Conservation (phyloP, 2,888 invertebrate species). For the Pardosa pseudoannulata region DNA sequence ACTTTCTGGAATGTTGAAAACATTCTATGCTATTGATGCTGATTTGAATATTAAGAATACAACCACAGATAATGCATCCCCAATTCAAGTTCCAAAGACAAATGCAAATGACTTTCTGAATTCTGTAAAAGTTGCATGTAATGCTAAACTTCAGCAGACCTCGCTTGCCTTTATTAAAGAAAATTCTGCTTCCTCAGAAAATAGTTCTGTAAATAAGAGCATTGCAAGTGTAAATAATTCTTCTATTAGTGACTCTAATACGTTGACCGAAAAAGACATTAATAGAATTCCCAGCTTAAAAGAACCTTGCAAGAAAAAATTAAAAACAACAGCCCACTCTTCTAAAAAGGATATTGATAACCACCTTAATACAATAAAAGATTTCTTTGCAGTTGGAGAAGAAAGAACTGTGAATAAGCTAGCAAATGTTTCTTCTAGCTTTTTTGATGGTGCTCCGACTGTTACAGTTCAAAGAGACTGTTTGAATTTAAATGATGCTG, state of each 20-base stretch:
- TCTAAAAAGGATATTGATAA: slow-evolving; percentile 27
- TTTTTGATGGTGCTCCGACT: background rate
- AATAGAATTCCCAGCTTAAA: background rate
- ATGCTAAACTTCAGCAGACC: background rate
- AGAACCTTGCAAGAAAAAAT: slow-evolving; percentile 26
- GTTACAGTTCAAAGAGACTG: slow-evolving; percentile 20
- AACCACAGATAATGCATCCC: background rate
- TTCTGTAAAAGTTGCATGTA: background rate
- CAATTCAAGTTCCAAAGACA: background rate
- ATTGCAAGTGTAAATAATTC: too few species aligned
- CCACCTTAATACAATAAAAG: slow-evolving; percentile 38
- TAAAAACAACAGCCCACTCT: background rate
- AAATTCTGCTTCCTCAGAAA: background rate
- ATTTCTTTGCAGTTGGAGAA: slow-evolving; percentile 8
- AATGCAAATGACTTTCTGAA: background rate
- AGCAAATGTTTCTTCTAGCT: background rate
- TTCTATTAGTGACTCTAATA: background rate
- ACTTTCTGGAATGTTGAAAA: slow-evolving; percentile 16
- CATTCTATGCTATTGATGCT: slow-evolving; percentile 16
- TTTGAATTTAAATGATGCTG: background rate
- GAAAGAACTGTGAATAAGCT: background rate
- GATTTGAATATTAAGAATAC: background rate
- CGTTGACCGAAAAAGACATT: background rate
- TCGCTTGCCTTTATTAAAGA: background rate
- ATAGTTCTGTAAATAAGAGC: too few species aligned